Evolutionary conservation across 2,888 invertebrate species (phyloP).

Genomic region (Noctua janthe): DNA sequence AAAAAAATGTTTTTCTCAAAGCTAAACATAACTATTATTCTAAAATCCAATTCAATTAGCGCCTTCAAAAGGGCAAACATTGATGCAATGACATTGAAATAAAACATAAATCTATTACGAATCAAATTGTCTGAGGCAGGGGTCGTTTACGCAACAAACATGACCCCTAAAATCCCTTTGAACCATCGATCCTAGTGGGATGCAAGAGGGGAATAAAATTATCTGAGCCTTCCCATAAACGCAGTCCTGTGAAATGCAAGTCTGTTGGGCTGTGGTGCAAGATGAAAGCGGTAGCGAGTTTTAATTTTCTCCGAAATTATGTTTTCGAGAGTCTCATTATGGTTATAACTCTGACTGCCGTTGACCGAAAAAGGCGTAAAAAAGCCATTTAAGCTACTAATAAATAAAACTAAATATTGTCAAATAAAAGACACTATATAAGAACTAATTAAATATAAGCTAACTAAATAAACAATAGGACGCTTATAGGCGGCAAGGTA

Average conservation of each 20-base stretch:
- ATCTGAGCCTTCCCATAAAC: slow-evolving; percentile 79
- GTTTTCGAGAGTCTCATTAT: not conserved
- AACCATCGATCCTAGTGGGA: slow-evolving; percentile 75
- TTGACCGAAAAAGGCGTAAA: not conserved
- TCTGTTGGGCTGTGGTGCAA: slow-evolving; percentile 70
- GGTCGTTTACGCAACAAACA: slow-evolving; percentile 85
- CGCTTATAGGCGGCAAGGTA: not conserved
- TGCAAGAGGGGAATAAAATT: slow-evolving; percentile 86
- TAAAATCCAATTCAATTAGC: slow-evolving; percentile 59
- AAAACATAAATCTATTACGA: slow-evolving; percentile 83
- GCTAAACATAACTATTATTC: not conserved
- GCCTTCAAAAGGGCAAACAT: slow-evolving; percentile 66
- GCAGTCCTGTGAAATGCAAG: slow-evolving; percentile 78
- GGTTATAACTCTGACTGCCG: not conserved
- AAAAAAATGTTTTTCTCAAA: not conserved
- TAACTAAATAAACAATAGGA: not conserved
- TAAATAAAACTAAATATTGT: too few relatives aligned
- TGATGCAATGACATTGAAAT: slow-evolving; percentile 78
- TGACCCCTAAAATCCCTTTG: slow-evolving; percentile 80
- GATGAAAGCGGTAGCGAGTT: slow-evolving; percentile 37
- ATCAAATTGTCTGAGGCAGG: slow-evolving; percentile 83
- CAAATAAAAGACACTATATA: too few relatives aligned
- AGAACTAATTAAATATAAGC: not conserved
- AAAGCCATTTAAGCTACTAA: not conserved
- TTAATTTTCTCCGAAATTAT: not conserved